phyloP scores from a whole-genome alignment of 2,113 vertebrate genomes.

The Alces alces region DNA sequence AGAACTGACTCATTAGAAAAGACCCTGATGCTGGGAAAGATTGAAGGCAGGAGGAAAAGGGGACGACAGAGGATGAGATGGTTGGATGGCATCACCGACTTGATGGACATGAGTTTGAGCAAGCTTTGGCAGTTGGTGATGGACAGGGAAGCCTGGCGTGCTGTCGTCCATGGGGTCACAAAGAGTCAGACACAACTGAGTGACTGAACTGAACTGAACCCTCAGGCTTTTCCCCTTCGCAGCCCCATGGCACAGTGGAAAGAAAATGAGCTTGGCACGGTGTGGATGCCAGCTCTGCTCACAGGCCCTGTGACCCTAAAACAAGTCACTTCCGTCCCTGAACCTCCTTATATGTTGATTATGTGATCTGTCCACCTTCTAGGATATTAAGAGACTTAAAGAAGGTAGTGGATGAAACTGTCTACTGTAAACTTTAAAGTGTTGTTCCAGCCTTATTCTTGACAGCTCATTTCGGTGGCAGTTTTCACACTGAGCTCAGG shows the following conservation, averaged over 20 bases:
- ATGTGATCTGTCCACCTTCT: not conserved
- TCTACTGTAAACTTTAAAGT: not conserved
- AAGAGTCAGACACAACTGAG: not conserved
- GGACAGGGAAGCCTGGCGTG: not conserved
- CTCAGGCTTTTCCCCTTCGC: not conserved
- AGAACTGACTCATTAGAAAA: not conserved
- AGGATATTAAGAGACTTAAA: not conserved
- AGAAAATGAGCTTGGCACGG: not conserved
- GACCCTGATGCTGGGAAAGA: not conserved
- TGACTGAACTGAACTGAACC: not conserved
- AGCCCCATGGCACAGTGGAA: not conserved
- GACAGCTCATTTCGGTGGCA: not conserved
- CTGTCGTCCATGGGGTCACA: not conserved
- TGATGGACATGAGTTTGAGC: not conserved
- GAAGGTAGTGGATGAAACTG: not conserved
- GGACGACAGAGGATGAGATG: not conserved
- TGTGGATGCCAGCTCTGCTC: not conserved
- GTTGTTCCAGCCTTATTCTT: not conserved
- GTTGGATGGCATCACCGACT: not conserved
- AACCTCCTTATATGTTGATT: not conserved
- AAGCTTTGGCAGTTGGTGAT: not conserved
- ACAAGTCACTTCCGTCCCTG: not conserved
- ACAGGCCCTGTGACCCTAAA: not conserved
- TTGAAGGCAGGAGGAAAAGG: not conserved
- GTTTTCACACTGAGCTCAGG: not conserved